Percentiles rank a stretch among this genome's conserved stretches.
Conservation (phyloP, 1,140 invertebrate genomes). For the Drosophila arizonae region DNA sequence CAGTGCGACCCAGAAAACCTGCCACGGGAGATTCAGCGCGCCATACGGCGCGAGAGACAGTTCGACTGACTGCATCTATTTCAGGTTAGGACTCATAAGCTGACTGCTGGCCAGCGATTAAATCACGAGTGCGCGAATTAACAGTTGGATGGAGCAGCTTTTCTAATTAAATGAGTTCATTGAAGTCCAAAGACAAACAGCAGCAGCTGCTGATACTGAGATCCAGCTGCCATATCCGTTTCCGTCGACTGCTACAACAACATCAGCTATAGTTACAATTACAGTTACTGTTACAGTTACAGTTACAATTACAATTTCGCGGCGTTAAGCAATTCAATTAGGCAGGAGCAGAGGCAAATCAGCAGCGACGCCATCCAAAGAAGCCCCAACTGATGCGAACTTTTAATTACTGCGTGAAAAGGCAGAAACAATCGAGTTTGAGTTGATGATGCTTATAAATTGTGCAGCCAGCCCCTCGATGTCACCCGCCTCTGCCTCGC, state of each 20-base stretch:
- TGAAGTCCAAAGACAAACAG: conserved; percentile 45
- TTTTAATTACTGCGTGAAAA: conserved; percentile 39
- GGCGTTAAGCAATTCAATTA: conserved; percentile 80
- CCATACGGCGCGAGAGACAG: not conserved
- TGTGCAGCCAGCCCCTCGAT: conserved; percentile 9
- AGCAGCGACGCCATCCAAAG: conserved; percentile 42
- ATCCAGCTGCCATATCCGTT: conserved; percentile 69
- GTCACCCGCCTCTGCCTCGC: not conserved
- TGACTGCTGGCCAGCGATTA: conserved; percentile 7
- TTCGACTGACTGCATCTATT: not conserved
- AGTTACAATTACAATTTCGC: conserved; percentile 65
- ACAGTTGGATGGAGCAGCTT: conserved; percentile 52
- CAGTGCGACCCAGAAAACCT: not conserved
- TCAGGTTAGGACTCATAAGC: not conserved
- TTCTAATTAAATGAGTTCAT: conserved; percentile 70
- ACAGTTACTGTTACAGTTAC: conserved; percentile 33
- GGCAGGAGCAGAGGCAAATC: conserved; percentile 50
- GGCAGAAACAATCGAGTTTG: conserved; percentile 19
- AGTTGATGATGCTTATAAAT: conserved; percentile 20
- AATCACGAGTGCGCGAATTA: conserved; percentile 63
- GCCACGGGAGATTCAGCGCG: too few species aligned
- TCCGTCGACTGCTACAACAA: conserved; percentile 48
- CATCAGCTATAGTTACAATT: conserved; percentile 36
- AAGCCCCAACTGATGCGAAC: conserved; percentile 25
- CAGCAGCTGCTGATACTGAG: conserved; percentile 27